Evolutionary conservation across 2,113 vertebrate genomes (phyloP), one percentile per base, ranked within the genome.

Genomic region (Sinocyclocheilus maitianheensis): DNA sequence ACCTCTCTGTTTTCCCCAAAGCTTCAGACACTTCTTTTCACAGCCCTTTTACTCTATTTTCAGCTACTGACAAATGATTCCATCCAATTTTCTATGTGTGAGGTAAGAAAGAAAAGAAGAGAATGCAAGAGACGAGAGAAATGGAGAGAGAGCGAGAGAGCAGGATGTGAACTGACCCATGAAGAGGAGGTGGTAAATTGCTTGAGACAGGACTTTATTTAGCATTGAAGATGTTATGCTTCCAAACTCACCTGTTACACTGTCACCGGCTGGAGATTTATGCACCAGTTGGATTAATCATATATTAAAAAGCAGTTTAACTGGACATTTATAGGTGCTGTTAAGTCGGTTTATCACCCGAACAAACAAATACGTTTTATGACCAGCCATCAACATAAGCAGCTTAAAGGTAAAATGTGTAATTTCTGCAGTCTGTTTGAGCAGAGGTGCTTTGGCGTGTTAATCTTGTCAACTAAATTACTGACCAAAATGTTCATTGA

Each of bases 31-130:
- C 37, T 26, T 84, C 77, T 51, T 60, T 75, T 81, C 51, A 43
- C 75, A 71, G 79, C 72, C 18, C 62, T 79, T 24, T 77, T 72
- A 78, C 67, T 69, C 76, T 34, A 71, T 89, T 87, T 48, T 79
- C 81, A 78, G 77, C 77, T 43, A 48, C 60, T 14, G 60, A 51
- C n/a, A 30, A 37, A 77, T 16, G 80, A 75, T 40, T 40, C 18
- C 40, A 84, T n/a, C 37, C 86, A 81, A 85, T 89, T 84, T 84
- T 26, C 60, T 5, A 69, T 72, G 84, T 84, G 84, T 79, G 72
- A 88, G 65, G 30, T 62, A 34, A 69, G 12, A 76, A 43, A 75
- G 71, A 46, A n/a, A 75, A 46, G 71, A 46, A 74, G 46, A 22
- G 3, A 55, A 30, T 34, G n/a, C 18, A 16, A 74, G 26, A 62